A percentile compares a stretch with the other conserved stretches of the same genome.
Evolutionary conservation across 2,888 invertebrate genomes (phyloP).

Genomic region (Trachelus troglodyta): DNA sequence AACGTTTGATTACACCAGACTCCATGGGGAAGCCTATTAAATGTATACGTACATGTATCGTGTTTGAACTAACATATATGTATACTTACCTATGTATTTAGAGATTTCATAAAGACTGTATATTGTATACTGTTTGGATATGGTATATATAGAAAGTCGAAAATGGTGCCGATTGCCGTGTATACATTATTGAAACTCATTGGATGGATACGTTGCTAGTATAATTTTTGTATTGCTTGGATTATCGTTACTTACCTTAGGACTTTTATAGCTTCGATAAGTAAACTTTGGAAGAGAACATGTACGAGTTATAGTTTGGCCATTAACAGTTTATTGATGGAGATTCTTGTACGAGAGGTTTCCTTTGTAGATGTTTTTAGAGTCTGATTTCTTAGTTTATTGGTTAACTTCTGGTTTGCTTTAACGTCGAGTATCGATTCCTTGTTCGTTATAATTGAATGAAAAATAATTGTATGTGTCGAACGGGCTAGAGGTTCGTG

Average conservation of each 20-base stretch:
- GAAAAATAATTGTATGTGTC: not conserved
- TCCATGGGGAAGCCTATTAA: slow-evolving; percentile 23
- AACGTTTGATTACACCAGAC: slow-evolving; percentile 58
- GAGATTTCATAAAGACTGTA: not conserved
- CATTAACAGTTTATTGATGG: not conserved
- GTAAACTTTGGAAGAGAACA: not conserved
- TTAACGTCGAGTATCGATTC: not conserved
- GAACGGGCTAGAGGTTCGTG: not conserved
- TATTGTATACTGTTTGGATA: not conserved
- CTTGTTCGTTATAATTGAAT: not conserved
- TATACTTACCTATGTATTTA: not conserved
- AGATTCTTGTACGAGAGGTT: not conserved
- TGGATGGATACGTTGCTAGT: not conserved
- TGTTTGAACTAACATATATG: not conserved
- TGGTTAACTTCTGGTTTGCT: not conserved
- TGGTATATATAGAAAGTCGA: not conserved
- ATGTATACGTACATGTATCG: not conserved
- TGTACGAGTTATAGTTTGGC: not conserved
- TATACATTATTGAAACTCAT: not conserved
- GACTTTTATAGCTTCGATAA: not conserved
- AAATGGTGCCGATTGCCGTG: not conserved
- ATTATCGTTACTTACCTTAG: not conserved
- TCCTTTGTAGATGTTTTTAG: not conserved
- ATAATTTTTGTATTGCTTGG: not conserved
- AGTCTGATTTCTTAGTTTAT: not conserved